Base-by-base conservation (phyloP, 23 tunicate genomes). In the Clavelina lepadiformis region DNA sequence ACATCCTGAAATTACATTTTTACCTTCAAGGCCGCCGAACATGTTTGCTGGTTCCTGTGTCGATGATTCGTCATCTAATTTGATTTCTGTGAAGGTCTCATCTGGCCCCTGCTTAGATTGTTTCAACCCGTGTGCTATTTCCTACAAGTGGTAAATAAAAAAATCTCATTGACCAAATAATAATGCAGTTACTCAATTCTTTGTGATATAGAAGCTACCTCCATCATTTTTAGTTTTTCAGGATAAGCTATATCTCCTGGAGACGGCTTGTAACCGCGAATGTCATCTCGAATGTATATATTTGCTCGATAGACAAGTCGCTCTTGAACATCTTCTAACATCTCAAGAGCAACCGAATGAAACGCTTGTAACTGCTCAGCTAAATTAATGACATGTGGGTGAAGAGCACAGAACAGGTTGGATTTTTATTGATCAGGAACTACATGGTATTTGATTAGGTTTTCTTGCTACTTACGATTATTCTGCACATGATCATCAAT, bases 271-370 rank as follows among this genome's bases (percentile, higher is more conserved):
- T 86, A 94, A 21, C 91, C 91, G 5, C 72, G 61, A 31, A 94
- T 94, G 35, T 94, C 99, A 51, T 82, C 83, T 36, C 82, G 55
- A 54, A 94, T 94, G 76, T 94, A 83, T 19, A 94, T 80, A 60
- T 94, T 94, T 13, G 95, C 81, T 35, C 99, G 74, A 53, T 65
- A 94, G 24, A 94, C 99, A 28, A 94, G 67, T 31, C 99, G 56
- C 60, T 94, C 99, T 71, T 94, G 99, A 24, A 94, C 99, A 58
- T 94, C 99, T 37, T 94, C 86, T 49, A 94, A 67, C 99, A 94
- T 94, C 67, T 94, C 95, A 46, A 38, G 71, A 3, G 80, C 95
- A 0, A 86, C 68, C 20, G 55, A 41, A 23, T 94, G 89, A 50
- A 94, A 94, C 7, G 99, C 95, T 67, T 77, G 82, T 27, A 89